Evolutionary conservation across 2,888 invertebrate species (phyloP), one percentile per base, ranked within the genome.

Genomic region (Corythucha ciliata): DNA sequence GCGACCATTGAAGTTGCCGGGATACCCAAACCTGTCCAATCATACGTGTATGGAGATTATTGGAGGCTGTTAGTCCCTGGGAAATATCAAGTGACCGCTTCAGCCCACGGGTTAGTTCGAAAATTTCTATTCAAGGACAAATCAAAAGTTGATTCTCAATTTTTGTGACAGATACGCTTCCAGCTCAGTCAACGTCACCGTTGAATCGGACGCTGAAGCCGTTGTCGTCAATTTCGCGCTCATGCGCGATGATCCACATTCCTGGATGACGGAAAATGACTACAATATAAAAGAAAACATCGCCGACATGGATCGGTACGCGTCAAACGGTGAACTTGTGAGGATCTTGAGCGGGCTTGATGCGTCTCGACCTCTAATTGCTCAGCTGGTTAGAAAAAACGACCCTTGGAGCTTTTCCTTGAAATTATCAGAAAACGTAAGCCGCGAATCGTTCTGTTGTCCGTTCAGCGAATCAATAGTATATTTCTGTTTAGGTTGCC

Each of bases 31-130:
- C 69, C 72, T 2, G 76, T 88, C 0, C 76, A 71, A 29, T 75
- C 85, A 0, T 80, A 82, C 0, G 66, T 66, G 6, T 73, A 75
- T 55, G 97, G 98, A 0, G 96, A 97, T 70, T 98, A 85, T 70
- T 98, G 91, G 89, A 76, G 93, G 24, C 70, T 98, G 22, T 70
- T 97, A 6, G 66, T 81, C 12, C 93, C 96, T 0, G 96, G 94
- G 18, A 75, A 69, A 5, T 93, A 96, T 66, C 81, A 81, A 58
- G 66, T 96, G 34, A 87, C 83, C 4, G 83, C 80, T 0, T 70
- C 73, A 46, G 83, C 81, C 22, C 68, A 74, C 46, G 86, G 84
- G 76, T 86, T 69, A 68, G 69, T 62, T 21, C 40, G 14, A 48
- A 10, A n/a, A n/a, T 12, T 25, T 4, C 18, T 12, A 18, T 45